Conservation (phyloP, 2,888 invertebrate genomes). For the Alviniconcha strummeri region DNA sequence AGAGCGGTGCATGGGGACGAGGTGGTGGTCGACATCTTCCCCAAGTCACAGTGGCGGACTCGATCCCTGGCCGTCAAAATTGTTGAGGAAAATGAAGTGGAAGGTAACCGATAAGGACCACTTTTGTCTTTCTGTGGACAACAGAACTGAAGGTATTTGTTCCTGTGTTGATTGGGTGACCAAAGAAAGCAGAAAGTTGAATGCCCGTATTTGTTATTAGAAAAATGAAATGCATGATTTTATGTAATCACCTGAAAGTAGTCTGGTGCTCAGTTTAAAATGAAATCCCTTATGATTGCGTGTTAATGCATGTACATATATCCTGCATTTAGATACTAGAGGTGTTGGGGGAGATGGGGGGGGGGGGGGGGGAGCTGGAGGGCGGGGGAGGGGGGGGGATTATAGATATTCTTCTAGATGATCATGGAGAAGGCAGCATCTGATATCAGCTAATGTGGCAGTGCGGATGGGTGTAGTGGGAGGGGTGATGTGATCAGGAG, state of each 20-base stretch:
- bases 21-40: conserved; percentile 60
- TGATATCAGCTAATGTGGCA: not conserved
- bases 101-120: not conserved
- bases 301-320: too few relatives aligned
- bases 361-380: too few relatives aligned
- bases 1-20: conserved; percentile 61
- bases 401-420: not conserved
- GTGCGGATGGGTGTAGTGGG: too few relatives aligned
- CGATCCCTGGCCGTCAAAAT: conserved; percentile 49
- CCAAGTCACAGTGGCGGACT: conserved; percentile 58
- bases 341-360: too few relatives aligned
- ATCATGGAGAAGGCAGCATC: not conserved
- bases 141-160: not conserved
- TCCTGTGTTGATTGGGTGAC: not conserved
- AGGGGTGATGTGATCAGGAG: too few relatives aligned
- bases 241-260: too few relatives aligned
- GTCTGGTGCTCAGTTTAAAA: too few relatives aligned
- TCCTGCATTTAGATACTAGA: too few relatives aligned
- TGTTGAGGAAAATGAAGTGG: conserved; percentile 36
- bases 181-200: too few relatives aligned
- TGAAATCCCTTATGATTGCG: too few relatives aligned
- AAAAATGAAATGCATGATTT: not conserved
- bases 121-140: not conserved
- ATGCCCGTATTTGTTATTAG: too few relatives aligned
- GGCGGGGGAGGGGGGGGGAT: not conserved